Percentiles rank a stretch among this genome's conserved stretches.
These are phyloP conservation scores for Euura lappo DNA, from an alignment of 1,140 invertebrate genomes.

Conservation along the genomic window DNA sequence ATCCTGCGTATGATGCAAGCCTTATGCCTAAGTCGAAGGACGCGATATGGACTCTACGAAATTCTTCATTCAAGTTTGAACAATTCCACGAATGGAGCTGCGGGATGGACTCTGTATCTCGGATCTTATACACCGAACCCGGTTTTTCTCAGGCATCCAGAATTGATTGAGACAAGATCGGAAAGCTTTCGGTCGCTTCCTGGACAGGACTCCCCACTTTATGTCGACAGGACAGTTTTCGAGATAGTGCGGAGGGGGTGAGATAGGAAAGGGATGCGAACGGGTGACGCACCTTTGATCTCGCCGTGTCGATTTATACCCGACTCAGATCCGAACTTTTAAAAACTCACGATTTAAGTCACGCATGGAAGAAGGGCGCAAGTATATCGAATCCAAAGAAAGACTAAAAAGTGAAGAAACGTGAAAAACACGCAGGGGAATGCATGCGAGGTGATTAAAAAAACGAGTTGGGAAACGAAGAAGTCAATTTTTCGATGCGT, in stretches of 20 bases:
- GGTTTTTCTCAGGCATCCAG: slow-evolving; percentile 18
- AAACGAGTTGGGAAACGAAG: too few relatives aligned
- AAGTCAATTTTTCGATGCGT: too few relatives aligned
- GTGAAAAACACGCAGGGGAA: too few relatives aligned
- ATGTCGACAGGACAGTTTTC: slow-evolving; percentile 41
- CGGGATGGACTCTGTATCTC: slow-evolving; percentile 6
- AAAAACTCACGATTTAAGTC: too few relatives aligned
- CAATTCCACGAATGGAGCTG: background rate
- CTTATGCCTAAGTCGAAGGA: background rate
- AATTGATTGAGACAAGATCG: slow-evolving; percentile 40
- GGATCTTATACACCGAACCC: background rate
- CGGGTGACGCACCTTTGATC: slow-evolving; percentile 4
- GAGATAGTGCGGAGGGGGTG: slow-evolving; percentile 9
- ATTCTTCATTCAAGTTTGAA: background rate
- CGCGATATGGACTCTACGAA: background rate
- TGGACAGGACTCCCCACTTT: slow-evolving; percentile 49
- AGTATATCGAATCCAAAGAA: too few relatives aligned
- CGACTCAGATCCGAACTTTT: background rate
- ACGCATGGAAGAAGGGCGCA: too few relatives aligned
- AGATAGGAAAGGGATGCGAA: slow-evolving; percentile 17
- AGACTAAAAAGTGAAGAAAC: too few relatives aligned
- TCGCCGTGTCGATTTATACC: background rate
- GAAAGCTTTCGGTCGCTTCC: slow-evolving; percentile 44
- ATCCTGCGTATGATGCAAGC: background rate
- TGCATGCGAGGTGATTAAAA: too few relatives aligned